These are phyloP conservation scores for Narcine bancroftii DNA, from an alignment of 2,113 vertebrate species.

Conservation along the genomic window DNA sequence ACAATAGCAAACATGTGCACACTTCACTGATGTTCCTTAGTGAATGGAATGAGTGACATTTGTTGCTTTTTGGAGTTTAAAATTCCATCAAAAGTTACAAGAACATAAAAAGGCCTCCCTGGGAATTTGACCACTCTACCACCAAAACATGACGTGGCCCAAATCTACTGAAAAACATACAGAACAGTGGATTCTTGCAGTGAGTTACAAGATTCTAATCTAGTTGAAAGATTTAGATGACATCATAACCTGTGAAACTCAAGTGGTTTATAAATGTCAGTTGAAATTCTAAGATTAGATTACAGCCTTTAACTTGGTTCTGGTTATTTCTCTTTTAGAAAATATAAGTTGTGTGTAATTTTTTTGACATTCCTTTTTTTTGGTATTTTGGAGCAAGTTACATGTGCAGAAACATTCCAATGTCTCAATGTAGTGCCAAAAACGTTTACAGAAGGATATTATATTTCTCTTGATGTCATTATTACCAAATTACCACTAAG, in stretches of 20 bases:
- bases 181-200: constrained; percentile 3
- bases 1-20: not conserved
- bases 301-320: constrained; percentile 8
- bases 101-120: constrained; percentile 14
- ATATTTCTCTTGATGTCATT: constrained; percentile 33
- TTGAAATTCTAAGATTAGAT: constrained; percentile 32
- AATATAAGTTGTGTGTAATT: not conserved
- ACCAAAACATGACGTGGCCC: not conserved
- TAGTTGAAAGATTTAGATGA: constrained; percentile 29
- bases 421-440: not conserved
- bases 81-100: not conserved
- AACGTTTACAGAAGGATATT: constrained; percentile 17
- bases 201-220: constrained; percentile 18
- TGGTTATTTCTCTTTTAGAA: constrained; percentile 1
- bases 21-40: not conserved
- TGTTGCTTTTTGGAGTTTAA: not conserved
- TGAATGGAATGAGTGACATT: not conserved
- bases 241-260: constrained; percentile 31
- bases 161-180: constrained; percentile 19
- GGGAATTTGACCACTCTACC: not conserved
- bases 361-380: not conserved
- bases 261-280: constrained; percentile 34
- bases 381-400: not conserved
- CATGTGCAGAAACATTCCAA: not conserved
- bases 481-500: constrained; percentile 29